Conservation (phyloP, 1,140 invertebrate genomes). For the Drosophila ficusphila region DNA sequence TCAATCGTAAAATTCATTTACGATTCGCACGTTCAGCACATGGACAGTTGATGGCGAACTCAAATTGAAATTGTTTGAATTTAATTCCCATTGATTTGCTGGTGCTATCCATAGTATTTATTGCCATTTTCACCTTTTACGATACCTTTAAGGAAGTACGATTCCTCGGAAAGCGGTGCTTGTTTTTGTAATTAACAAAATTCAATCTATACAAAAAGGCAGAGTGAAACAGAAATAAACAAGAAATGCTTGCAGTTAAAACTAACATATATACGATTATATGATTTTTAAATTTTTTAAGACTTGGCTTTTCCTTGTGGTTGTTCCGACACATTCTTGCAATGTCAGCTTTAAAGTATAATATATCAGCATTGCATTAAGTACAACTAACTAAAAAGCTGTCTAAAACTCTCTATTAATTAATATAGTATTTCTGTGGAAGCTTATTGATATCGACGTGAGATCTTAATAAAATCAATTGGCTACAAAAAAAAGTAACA, state of each 20-base stretch:
- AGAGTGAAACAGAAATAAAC: too few relatives aligned
- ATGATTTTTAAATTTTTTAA: background rate
- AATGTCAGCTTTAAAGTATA: too few relatives aligned
- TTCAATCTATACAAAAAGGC: background rate
- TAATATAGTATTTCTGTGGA: too few relatives aligned
- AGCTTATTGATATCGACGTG: too few relatives aligned
- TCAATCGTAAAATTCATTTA: slow-evolving; percentile 68
- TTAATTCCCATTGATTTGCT: slow-evolving; percentile 32
- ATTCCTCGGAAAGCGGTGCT: slow-evolving; percentile 2
- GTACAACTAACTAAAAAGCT: too few relatives aligned
- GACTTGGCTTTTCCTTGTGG: background rate
- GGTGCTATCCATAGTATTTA: background rate
- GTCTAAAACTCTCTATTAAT: too few relatives aligned
- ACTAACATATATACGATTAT: too few relatives aligned
- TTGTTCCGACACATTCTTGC: too few relatives aligned
- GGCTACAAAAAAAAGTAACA: too few relatives aligned
- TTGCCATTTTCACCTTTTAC: slow-evolving; percentile 5
- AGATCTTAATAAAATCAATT: too few relatives aligned
- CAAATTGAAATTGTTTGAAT: slow-evolving; percentile 43
- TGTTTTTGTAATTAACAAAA: background rate
- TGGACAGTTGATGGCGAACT: slow-evolving; percentile 19
- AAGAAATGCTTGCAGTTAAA: too few relatives aligned
- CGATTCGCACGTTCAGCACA: slow-evolving; percentile 31
- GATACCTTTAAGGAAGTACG: background rate
- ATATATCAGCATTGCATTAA: too few relatives aligned